Evolutionary conservation across 2,113 vertebrate genomes (phyloP), one percentile per base, ranked within the genome.

Genomic region (Nothobranchius kuhntae): DNA sequence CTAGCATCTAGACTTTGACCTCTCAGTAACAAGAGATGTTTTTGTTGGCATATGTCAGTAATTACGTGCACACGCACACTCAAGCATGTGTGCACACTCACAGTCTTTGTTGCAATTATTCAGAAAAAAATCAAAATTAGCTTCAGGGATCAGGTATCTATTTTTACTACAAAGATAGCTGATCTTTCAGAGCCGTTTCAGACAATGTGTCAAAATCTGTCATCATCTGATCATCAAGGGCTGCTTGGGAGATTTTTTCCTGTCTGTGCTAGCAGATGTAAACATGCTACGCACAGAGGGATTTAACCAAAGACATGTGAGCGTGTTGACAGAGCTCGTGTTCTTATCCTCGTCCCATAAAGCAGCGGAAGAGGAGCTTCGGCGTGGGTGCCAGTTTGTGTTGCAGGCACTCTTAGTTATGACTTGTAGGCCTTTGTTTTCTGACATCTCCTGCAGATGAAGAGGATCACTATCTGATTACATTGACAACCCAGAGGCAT

Each of bases 1-100:
- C 83, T 53, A 74, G 55, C 72, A 80, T 56, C 64, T 71, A 75
- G 84, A 87, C 82, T 82, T 90, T 84, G 82, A 63, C 75, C 74
- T 76, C 66, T 66, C 26, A 30, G 26, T n/a, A n/a, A n/a, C n/a
- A n/a, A n/a, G n/a, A 85, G 75, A 77, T 42, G 78, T 81, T 81
- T 57, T 36, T 7, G 47, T 56, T 68, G 57, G 55, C 68, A 77
- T 80, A 82, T 70, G 76, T 66, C 73, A 72, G 87, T 84, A 87
- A 86, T 82, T 72, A 74, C 51, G 78, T 40, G 65, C 35, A 50
- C 62, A 68, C 65, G 61, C 24, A 46, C 61, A 58, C n/a, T n/a
- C n/a, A n/a, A 13, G 35, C 51, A 48, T 24, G 0, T 10, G 26
- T 14, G 36, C 67, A 55, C 60, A 42, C 59, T 1, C 71, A 68